phyloP scores from a whole-genome alignment of 37 sponge, comb jelly and placozoan genomes.

The Dysidea cf. avara region DNA sequence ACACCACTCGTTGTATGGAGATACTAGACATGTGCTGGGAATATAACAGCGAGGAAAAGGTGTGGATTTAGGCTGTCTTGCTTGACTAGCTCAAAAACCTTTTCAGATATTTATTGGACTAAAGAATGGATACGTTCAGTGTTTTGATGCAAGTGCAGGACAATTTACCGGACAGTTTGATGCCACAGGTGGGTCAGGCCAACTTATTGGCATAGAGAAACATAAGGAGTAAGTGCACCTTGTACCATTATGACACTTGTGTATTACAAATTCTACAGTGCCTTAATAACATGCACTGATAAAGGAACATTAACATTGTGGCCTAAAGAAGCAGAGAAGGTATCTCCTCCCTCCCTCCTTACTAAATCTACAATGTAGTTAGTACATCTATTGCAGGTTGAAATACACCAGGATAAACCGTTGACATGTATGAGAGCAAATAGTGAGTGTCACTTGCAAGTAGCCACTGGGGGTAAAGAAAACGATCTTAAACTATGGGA shows the following conservation, averaged over 20 bases:
- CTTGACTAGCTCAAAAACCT: too few species aligned
- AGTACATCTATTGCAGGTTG: slow-evolving; percentile 27
- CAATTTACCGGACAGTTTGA: slow-evolving; percentile 49
- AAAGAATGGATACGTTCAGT: slow-evolving; percentile 42
- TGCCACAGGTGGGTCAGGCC: slow-evolving; percentile 46
- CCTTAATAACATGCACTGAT: slow-evolving; percentile 65
- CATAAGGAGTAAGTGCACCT: slow-evolving; percentile 40
- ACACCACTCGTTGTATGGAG: slow-evolving; percentile 39
- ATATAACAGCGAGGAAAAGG: slow-evolving; percentile 11
- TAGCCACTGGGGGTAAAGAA: slow-evolving; percentile 82
- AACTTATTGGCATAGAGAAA: slow-evolving; percentile 51
- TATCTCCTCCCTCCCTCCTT: too few species aligned
- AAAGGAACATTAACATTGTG: slow-evolving; percentile 60
- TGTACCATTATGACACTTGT: not conserved
- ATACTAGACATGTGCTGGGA: slow-evolving; percentile 73
- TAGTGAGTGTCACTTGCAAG: slow-evolving; percentile 32
- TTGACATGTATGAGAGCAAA: slow-evolving; percentile 55
- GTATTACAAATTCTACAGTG: slow-evolving; percentile 24
- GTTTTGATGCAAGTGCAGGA: slow-evolving; percentile 26
- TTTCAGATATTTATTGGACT: slow-evolving; percentile 50
- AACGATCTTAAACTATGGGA: slow-evolving; percentile 82
- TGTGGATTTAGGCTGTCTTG: not conserved
- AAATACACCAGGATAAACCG: slow-evolving; percentile 19
- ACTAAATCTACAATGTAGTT: not conserved
- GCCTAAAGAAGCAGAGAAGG: slow-evolving; percentile 59